Base-by-base conservation (phyloP, 1,140 invertebrate species). In the Drosophila tropicalis region DNA sequence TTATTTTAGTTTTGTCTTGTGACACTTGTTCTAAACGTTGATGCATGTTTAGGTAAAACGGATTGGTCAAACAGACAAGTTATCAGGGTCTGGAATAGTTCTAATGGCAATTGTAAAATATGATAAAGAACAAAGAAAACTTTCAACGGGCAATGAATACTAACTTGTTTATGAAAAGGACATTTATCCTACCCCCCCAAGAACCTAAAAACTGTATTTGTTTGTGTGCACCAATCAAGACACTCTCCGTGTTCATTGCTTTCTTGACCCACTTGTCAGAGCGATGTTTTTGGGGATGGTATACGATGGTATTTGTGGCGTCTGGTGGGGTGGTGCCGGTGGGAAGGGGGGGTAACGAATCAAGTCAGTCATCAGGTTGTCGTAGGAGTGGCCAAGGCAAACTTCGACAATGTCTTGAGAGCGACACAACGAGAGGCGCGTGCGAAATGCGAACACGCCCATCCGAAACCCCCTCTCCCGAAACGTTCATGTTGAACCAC, bases 381-480 rank as follows among this genome's bases (percentile, higher is more conserved):
- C 63, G 84, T 82, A 76, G 83, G 83, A 82, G 83, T 86, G 83
- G 83, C 83, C 76, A 87, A 87, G 83, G 70, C 79, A 77, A 79
- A 69, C 34, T 12, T 39, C 57, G 57, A 56, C 69, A 62, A 34
- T 58, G 65, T 72, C 76, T 65, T 79, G 36, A 65, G 70, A 76
- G 70, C 62, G 56, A 22, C 54, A 55, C 19, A 60, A 39, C 57
- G 82, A 86, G 82, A 70, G 72, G 58, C 51, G 63, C 62, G 67
- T 73, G 70, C 22, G 36, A 72, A 81, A 79, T 41, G 82, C 17
- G 72, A 77, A 67, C 57, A 85, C 82, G 82, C 82, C 82, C 82
- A 68, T 73, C 67, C 68, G 70, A 58, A 72, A 55, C 68, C 62
- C 65, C 65, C 17, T 55, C 13, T 15, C 64, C 36, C 70, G 66